These are phyloP conservation scores for Diarsia rubi DNA, from an alignment of 2,888 invertebrate genomes.

Conservation along the genomic window DNA sequence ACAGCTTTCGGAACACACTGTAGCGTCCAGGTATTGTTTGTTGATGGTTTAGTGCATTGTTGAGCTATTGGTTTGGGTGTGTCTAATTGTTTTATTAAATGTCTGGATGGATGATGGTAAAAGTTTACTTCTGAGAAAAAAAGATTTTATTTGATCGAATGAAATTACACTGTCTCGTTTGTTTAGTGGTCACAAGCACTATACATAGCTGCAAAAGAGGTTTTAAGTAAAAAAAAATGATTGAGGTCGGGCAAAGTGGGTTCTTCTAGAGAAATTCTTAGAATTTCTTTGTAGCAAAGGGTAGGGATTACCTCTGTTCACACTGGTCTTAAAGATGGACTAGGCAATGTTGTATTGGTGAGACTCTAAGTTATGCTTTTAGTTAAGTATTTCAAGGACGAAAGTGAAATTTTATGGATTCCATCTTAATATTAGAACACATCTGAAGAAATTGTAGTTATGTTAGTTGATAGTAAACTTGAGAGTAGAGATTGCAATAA, in stretches of 20 bases:
- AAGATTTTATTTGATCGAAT: too few species aligned
- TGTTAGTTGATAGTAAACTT: neutral
- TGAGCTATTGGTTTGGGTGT: slow-evolving; percentile 14
- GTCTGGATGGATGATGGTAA: neutral
- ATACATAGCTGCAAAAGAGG: neutral
- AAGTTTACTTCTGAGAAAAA: neutral
- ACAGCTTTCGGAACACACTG: slow-evolving; percentile 76
- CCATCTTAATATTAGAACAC: neutral
- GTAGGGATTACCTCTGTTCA: neutral
- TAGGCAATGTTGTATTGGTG: neutral
- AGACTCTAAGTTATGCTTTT: neutral
- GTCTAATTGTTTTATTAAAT: neutral
- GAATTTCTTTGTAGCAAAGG: neutral
- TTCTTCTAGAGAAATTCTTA: neutral
- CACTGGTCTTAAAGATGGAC: neutral
- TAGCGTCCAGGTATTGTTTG: slow-evolving; percentile 40
- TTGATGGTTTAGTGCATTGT: slow-evolving; percentile 24
- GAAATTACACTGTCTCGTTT: neutral
- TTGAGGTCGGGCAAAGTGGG: neutral
- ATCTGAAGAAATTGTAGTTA: neutral
- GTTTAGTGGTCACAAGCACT: neutral
- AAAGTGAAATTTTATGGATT: neutral
- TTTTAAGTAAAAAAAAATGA: neutral
- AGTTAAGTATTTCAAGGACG: neutral
- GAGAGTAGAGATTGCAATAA: neutral